Evolutionary conservation across 1,140 invertebrate genomes (phyloP), one percentile per base, ranked within the genome.

Genomic region (Drosophila dunni): DNA sequence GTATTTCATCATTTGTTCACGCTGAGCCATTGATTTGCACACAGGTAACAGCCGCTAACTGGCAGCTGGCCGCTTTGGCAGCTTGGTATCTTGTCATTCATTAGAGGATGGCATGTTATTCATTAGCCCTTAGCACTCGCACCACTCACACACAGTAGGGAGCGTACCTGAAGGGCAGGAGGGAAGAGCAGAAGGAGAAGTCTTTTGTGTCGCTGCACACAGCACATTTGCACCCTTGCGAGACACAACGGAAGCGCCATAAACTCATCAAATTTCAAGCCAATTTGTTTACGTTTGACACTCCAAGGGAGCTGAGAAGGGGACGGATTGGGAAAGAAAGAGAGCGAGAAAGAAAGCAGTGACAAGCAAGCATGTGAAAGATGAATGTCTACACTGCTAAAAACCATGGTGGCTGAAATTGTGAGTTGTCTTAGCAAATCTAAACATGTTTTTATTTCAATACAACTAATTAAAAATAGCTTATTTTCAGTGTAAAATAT

Each of bases 81-180:
- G 40, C 44, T 11, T n/a, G 40, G 58, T 13, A 33, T 46, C 67
- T 74, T 73, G 75, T 61, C 82, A 82, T 88, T 86, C 82, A 86
- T 82, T 82, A 88, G 83, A 88, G 83, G 57, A 70, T 81, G 53
- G 71, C 79, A 73, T 86, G 64, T 79, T 78, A 81, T 86, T 85
- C 66, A 82, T 83, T 83, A 77, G 77, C 50, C 46, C 33, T 11
- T 4, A 13, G 1, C 40, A 33, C 60, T 38, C 9, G 38, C 13
- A 45, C 24, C 7, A 40, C 11, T 7, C 53, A 8, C 10, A 6
- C 3, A 29, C 2, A 29, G 6, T 6, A 29, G 6, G 24, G 6
- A 0, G 24, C 0, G 2, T 3, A 6, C 24, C 6, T 29, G 4
- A 29, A 29, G 24, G 24, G 24, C 3, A 29, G 24, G 24, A 29